Conservation (phyloP, 2,888 invertebrate genomes). For the Cheilosia vulpina region DNA sequence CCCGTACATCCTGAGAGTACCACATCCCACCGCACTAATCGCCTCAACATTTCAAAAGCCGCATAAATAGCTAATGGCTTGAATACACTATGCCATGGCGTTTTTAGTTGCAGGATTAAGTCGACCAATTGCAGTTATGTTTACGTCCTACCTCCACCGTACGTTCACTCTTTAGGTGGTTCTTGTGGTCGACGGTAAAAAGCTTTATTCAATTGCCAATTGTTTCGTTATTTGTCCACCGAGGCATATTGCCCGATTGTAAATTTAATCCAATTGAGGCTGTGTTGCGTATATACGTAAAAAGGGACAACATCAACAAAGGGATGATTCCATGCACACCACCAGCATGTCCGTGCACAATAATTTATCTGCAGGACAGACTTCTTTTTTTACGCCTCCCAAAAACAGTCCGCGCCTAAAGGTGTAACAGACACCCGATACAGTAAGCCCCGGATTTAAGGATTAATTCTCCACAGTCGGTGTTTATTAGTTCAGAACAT, state of each 20-base stretch:
- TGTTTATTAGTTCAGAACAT: conserved; percentile 71
- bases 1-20: no score
- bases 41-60: conserved; percentile 15
- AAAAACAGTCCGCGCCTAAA: conserved; percentile 41
- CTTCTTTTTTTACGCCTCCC: conserved; percentile 21
- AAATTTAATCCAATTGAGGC: conserved; percentile 64
- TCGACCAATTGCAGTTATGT: conserved; percentile 9
- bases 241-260: conserved; percentile 69
- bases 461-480: conserved; percentile 56
- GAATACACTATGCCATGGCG: conserved; percentile 1
- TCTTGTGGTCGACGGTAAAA: conserved; percentile 64
- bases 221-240: conserved; percentile 71
- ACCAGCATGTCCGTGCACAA: conserved; percentile 36
- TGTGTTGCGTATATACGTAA: conserved; percentile 17
- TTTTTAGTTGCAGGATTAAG: conserved; percentile 45
- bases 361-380: conserved; percentile 44
- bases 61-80: conserved; percentile 11
- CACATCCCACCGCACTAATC: neutral
- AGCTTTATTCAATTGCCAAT: conserved; percentile 71
- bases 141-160: conserved; percentile 4
- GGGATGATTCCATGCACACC: conserved; percentile 58
- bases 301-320: conserved; percentile 41
- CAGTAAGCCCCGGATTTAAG: conserved; percentile 48
- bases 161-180: conserved; percentile 38
- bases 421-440: conserved; percentile 44